Conservation (phyloP, 2,113 vertebrate species). For the Scartelaos histophorus region DNA sequence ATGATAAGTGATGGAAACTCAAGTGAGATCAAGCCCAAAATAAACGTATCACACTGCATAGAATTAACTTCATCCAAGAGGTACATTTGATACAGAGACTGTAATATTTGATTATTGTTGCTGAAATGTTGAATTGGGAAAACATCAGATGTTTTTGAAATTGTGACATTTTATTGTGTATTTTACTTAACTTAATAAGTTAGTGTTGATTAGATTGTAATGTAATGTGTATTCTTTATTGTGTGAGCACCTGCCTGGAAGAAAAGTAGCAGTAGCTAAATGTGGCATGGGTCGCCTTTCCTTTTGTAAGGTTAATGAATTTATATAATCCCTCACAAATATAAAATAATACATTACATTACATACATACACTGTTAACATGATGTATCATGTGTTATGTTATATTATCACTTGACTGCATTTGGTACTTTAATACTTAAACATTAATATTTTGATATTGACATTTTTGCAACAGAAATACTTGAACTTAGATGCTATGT, state of each 20-base stretch:
- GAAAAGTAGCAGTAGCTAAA: too few species aligned
- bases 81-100: slow-evolving; percentile 28
- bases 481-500: neutral
- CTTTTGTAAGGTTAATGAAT: too few species aligned
- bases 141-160: too few species aligned
- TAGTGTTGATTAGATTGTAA: too few species aligned
- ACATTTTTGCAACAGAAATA: neutral
- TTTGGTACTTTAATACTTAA: neutral
- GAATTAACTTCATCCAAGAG: slow-evolving; percentile 27
- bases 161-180: too few species aligned
- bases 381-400: neutral
- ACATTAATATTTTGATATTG: neutral
- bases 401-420: neutral
- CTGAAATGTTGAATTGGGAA: neutral
- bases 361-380: neutral
- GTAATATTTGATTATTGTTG: neutral
- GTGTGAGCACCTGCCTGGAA: too few species aligned
- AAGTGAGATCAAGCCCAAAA: slow-evolving; percentile 13
- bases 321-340: too few species aligned
- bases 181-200: too few species aligned
- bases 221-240: too few species aligned
- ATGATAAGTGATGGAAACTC: neutral
- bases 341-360: too few species aligned
- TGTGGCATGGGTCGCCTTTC: too few species aligned
- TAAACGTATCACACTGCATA: slow-evolving; percentile 7